These are phyloP conservation scores for Poicephalus gulielmi DNA, from an alignment of 2,113 vertebrate species.

Conservation along the genomic window DNA sequence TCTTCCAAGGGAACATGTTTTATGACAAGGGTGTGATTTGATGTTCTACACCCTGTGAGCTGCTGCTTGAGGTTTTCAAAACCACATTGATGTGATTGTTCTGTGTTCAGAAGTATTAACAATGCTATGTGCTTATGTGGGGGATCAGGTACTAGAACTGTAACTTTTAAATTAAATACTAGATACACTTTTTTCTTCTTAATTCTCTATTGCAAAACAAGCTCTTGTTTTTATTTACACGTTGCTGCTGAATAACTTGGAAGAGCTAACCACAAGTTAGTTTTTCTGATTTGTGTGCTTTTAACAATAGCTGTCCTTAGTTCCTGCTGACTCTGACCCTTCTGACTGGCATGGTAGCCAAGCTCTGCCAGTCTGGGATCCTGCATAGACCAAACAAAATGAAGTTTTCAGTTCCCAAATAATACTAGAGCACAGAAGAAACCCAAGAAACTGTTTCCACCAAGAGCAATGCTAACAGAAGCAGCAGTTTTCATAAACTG, in stretches of 20 bases:
- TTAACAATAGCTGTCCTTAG: background rate
- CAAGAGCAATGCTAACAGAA: background rate
- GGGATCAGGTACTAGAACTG: background rate
- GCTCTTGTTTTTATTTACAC: background rate
- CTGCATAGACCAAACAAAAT: background rate
- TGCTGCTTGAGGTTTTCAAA: background rate
- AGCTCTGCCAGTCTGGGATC: background rate
- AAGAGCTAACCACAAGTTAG: background rate
- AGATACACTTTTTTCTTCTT: background rate
- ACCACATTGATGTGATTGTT: accelerated
- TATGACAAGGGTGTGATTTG: background rate
- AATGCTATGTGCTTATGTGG: accelerated
- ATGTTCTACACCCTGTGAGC: background rate
- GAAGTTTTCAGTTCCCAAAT: background rate
- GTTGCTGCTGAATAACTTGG: background rate
- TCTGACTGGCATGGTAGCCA: background rate
- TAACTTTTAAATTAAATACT: background rate
- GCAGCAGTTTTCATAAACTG: background rate
- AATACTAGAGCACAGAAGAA: background rate
- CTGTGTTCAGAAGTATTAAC: background rate
- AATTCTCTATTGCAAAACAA: background rate
- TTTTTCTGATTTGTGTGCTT: background rate
- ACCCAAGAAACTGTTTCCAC: accelerated
- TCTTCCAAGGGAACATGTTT: background rate
- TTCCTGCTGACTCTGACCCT: background rate